A percentile compares a stretch with the other conserved stretches of the same genome.
phyloP scores from a whole-genome alignment of 2,888 invertebrate species.

The Chrysomela aeneicollis region DNA sequence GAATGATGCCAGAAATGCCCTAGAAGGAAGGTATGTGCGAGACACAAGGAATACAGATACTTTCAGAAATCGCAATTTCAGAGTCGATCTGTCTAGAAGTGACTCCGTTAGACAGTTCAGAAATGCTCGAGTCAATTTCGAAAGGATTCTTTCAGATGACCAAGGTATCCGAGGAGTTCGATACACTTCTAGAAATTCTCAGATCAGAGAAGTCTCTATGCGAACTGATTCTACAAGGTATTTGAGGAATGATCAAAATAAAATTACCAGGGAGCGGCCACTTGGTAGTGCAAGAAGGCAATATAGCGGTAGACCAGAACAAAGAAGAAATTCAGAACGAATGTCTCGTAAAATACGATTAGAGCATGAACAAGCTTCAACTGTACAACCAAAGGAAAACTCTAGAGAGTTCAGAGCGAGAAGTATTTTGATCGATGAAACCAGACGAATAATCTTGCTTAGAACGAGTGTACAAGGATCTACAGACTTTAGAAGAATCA shows the following conservation, averaged over 20 bases:
- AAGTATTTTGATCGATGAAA: neutral
- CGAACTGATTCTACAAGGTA: conserved; percentile 1
- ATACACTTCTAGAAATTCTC: neutral
- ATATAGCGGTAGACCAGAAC: neutral
- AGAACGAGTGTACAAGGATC: neutral
- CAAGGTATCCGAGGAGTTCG: neutral
- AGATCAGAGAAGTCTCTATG: neutral
- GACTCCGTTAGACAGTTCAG: conserved; percentile 34
- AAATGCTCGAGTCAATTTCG: conserved; percentile 24
- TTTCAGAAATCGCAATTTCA: conserved; percentile 1
- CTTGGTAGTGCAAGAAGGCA: neutral
- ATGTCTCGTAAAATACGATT: neutral
- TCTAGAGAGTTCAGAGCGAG: neutral
- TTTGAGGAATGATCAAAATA: neutral
- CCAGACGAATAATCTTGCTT: neutral
- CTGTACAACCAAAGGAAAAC: neutral
- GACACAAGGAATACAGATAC: neutral
- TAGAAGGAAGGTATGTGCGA: neutral
- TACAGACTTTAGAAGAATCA: neutral
- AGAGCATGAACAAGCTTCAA: neutral
- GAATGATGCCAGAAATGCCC: neutral
- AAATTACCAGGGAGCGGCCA: neutral
- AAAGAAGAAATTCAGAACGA: neutral
- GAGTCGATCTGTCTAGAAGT: conserved; percentile 30
- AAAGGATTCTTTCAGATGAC: neutral